These are phyloP conservation scores for Neotoma lepida DNA, from an alignment of 2,113 vertebrate species.

Conservation along the genomic window DNA sequence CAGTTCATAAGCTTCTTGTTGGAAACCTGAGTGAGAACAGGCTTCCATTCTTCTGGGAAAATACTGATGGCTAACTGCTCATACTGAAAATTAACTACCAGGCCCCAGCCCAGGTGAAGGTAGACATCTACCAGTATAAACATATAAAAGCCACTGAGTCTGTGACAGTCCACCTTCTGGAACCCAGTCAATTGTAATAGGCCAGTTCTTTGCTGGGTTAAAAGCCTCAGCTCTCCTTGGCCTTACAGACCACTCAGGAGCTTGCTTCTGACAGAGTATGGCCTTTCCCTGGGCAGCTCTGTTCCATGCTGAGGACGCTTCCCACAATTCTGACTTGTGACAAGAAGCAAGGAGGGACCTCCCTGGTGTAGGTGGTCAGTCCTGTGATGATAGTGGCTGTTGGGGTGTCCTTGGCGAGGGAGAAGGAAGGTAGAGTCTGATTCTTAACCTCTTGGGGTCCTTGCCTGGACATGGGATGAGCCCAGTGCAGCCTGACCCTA, in stretches of 20 bases:
- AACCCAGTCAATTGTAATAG: neutral
- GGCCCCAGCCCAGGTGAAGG: neutral
- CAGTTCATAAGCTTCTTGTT: neutral
- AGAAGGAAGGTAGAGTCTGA: neutral
- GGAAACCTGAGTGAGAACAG: neutral
- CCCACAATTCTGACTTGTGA: neutral
- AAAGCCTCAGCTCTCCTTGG: neutral
- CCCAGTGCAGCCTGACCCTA: neutral
- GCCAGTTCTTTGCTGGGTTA: neutral
- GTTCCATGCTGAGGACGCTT: neutral
- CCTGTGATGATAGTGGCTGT: neutral
- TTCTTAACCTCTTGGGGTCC: neutral
- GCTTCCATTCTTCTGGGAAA: neutral
- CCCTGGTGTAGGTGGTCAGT: too few species aligned
- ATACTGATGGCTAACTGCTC: neutral
- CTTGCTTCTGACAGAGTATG: neutral
- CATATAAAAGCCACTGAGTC: neutral
- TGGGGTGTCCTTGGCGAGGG: neutral
- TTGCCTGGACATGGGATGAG: neutral
- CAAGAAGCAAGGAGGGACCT: neutral
- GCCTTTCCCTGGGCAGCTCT: neutral
- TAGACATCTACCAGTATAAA: neutral
- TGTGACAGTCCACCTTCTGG: neutral
- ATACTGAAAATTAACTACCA: neutral
- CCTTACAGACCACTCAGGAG: rapidly evolving